These are phyloP conservation scores for Lophura nycthemera DNA, from an alignment of 2,113 vertebrate species.

Conservation along the genomic window DNA sequence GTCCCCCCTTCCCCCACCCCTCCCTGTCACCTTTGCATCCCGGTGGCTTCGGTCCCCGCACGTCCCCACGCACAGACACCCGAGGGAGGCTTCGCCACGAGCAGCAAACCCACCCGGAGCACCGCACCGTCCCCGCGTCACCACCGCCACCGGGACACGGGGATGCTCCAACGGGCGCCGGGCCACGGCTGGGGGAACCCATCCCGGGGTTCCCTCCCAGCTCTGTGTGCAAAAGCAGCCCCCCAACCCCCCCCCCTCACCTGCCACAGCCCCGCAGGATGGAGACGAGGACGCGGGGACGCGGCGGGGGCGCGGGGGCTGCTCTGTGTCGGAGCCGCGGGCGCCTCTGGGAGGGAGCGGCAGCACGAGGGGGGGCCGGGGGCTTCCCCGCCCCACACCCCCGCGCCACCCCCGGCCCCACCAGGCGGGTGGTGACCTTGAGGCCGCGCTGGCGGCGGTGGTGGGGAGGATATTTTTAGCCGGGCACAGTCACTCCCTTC, in stretches of 20 bases:
- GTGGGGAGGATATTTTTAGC: constrained; percentile 2
- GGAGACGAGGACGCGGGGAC: background rate
- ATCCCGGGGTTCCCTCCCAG: background rate
- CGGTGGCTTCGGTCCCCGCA: background rate
- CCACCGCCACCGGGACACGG: background rate
- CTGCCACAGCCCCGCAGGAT: background rate
- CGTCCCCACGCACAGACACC: background rate
- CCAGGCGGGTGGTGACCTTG: background rate
- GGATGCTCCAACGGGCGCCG: background rate
- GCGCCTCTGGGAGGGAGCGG: no score
- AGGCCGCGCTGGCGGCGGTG: background rate
- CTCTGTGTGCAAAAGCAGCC: background rate
- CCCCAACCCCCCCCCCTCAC: background rate
- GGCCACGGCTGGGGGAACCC: background rate
- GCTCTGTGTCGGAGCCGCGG: no score
- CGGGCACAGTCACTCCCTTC: background rate
- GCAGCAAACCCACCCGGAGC: background rate
- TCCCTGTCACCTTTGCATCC: background rate
- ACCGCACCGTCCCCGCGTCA: fast-evolving
- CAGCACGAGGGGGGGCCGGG: no score
- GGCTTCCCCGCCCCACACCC: background rate
- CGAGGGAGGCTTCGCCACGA: background rate
- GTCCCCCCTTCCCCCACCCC: fast-evolving
- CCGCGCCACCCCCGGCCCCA: background rate
- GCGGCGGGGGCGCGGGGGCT: background rate